Conservation (phyloP, 1,140 invertebrate genomes). For the Pogonognathellus flavescens region DNA sequence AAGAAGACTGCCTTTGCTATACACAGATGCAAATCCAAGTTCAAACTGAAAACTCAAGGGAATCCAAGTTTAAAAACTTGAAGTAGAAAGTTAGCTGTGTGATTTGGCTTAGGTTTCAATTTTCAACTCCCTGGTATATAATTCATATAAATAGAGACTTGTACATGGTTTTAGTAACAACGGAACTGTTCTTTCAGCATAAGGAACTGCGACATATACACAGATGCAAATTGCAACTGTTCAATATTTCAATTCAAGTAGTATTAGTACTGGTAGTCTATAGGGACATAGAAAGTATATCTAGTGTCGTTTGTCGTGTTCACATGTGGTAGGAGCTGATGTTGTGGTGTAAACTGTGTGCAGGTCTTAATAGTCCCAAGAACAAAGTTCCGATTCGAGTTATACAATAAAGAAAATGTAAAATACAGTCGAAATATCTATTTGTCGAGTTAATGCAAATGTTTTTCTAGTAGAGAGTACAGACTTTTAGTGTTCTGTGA, state of each 20-base stretch:
- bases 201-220: background rate
- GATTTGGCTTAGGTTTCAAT: background rate
- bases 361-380: too few species aligned
- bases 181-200: background rate
- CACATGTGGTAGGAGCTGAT: too few species aligned
- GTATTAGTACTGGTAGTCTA: background rate
- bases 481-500: background rate
- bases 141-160: background rate
- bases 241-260: constrained; percentile 22
- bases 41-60: constrained; percentile 39
- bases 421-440: constrained; percentile 1
- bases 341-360: too few species aligned
- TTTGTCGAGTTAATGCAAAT: constrained; percentile 19
- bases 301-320: too few species aligned
- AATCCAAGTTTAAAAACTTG: background rate
- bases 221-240: constrained; percentile 45
- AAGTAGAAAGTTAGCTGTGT: constrained; percentile 2
- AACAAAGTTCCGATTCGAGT: background rate
- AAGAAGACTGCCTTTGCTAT: background rate
- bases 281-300: too few species aligned
- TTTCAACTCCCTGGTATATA: too few species aligned
- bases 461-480: background rate
- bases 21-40: constrained; percentile 35
- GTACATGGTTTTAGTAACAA: background rate
- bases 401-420: background rate